Percentiles rank a stretch among this genome's conserved stretches.
Evolutionary conservation across 2,888 invertebrate genomes (phyloP).

Genomic region (Sphaerophoria taeniata): DNA sequence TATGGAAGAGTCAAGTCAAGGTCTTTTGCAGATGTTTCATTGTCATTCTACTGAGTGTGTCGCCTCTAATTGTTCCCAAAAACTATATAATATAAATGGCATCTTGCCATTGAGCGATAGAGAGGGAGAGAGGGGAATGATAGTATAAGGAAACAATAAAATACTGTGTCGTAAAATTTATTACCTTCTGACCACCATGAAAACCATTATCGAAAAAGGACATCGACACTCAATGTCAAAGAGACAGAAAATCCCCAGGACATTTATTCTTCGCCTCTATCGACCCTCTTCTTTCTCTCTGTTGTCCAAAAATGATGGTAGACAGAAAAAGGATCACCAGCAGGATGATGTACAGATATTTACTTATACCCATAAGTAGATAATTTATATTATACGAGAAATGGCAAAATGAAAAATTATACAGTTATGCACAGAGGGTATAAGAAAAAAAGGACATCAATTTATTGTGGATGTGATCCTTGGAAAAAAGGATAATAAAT

Average conservation of each 20-base stretch:
- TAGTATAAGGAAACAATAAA: constrained; percentile 48
- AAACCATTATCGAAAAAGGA: constrained; percentile 79
- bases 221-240: constrained; percentile 71
- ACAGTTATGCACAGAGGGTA: constrained; percentile 36
- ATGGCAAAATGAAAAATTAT: constrained; percentile 63
- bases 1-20: constrained; percentile 22
- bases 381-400: background rate
- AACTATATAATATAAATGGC: constrained; percentile 50
- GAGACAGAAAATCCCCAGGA: constrained; percentile 57
- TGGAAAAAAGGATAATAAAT: constrained; percentile 66
- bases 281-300: constrained; percentile 40
- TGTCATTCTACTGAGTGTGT: constrained; percentile 25
- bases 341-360: constrained; percentile 9
- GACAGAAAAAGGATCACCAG: constrained; percentile 37
- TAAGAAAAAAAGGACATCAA: constrained; percentile 37
- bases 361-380: background rate
- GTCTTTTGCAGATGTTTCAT: constrained; percentile 62
- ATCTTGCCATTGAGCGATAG: constrained; percentile 19
- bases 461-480: constrained; percentile 44
- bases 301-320: constrained; percentile 19
- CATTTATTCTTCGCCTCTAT: constrained; percentile 14
- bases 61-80: constrained; percentile 56
- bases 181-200: constrained; percentile 82
- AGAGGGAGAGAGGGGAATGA: background rate
- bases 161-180: constrained; percentile 77